Base-by-base conservation (phyloP, 2,113 vertebrate genomes). In the Mesitornis unicolor region DNA sequence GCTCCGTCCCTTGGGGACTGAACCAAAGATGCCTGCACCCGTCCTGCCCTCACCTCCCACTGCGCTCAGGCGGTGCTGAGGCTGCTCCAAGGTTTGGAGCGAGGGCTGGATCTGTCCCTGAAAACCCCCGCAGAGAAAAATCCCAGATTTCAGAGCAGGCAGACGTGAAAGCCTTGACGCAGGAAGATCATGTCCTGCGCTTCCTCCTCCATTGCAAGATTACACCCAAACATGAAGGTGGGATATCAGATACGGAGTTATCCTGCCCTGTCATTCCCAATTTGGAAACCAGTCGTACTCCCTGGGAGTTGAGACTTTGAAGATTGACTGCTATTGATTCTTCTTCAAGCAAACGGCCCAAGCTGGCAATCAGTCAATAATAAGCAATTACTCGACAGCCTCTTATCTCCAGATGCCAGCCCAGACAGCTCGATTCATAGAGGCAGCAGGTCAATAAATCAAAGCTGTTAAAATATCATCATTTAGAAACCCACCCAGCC, bases 341-440 rank as follows among this genome's bases (percentile, higher is more conserved):
- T 88, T 91, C 87, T 94, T 88, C 88, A 93, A 97, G 94, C 86
- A 77, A 92, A 89, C 63, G 73, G 93, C 71, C 91, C 59, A 22
- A 83, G 90, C 84, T 94, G 95, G 93, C 94, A 95, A 96, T 96
- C 93, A 83, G 93, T 97, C 96, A 96, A 96, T 97, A 97, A 97
- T 96, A 92, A 91, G 94, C 91, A 94, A 95, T 97, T 95, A 96
- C 90, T 91, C 28, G 51, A 95, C 97, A 96, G 93, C 29, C 84
- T 95, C 96, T 96, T 97, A 95, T 96, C 96, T 95, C 56, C 87
- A 93, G 89, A 95, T 94, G 95, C 96, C 91, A 92, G 91, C 83
- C 85, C 86, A 94, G 94, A 93, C 90, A 94, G 83, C 93, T 95
- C 76, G 51, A 95, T 87, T 87, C 60, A 53, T 18, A 78, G 87